Evolutionary conservation across 1,140 invertebrate genomes (phyloP), one percentile per base, ranked within the genome.

Genomic region (Bombus sibiricus): DNA sequence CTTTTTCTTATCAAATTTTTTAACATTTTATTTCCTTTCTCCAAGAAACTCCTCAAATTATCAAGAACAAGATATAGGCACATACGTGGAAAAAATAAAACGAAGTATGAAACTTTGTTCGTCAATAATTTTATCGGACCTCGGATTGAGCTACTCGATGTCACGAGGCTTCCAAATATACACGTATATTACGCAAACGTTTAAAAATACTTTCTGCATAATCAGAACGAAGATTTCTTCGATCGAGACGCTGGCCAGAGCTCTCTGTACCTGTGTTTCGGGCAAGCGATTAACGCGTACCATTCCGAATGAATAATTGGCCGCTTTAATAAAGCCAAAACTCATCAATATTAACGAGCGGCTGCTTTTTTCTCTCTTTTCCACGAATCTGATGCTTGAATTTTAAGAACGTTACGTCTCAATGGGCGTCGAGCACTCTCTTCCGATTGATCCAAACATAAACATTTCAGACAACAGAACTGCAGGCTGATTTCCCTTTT

Each of bases 331-430:
- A 85, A 80, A 80, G 39, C 57, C 32, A 80, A 79, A 59, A 22
- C 68, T 85, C 83, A 85, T 85, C 76, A 85, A 85, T 85, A 85
- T 85, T 85, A 85, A 85, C 80, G 37, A 32, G 15, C 75, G 47
- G 25, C 18, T 34, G 9, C 18, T 34, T 34, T 15, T 13, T 32
- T 15, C 34, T 72, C 25, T 72, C 66, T 28, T 73, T 83, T 15
- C 37, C 12, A 62, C 43, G 59, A 78, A 73, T 64, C 74, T 47
- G 32, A 62, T 9, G 22, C 34, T 69, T 59, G 73, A 83, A 83
- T 86, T 39, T 62, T 43, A 83, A 76, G 32, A 69, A 59, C 34
- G 41, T n/a, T 57, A 13, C 53, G 79, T 64, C 84, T 75, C 79
- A 71, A 85, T 71, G 47, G 59, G 22, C 12, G 4, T 75, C 78